These are phyloP conservation scores for Eulithis testata DNA, from an alignment of 2,888 invertebrate species.

Conservation along the genomic window DNA sequence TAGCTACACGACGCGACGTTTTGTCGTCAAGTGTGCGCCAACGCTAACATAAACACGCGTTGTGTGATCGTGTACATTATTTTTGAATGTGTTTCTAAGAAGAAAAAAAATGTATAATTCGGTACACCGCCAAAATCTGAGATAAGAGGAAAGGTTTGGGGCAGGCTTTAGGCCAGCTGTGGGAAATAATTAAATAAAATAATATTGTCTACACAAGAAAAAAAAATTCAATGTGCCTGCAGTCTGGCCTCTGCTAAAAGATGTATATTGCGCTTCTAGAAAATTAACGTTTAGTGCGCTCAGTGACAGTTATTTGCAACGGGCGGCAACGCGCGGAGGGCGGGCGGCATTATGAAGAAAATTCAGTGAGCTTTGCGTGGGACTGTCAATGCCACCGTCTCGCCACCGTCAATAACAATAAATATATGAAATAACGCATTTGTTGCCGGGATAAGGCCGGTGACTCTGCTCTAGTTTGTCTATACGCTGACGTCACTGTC, in stretches of 20 bases:
- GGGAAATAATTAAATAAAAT: too few relatives aligned
- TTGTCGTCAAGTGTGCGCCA: too few relatives aligned
- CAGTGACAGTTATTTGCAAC: slow-evolving; percentile 60
- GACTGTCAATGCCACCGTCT: slow-evolving; percentile 81
- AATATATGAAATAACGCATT: slow-evolving; percentile 80
- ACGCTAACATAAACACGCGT: too few relatives aligned
- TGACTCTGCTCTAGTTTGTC: slow-evolving; percentile 82
- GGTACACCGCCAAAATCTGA: too few relatives aligned
- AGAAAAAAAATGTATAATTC: too few relatives aligned
- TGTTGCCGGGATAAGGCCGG: slow-evolving; percentile 74
- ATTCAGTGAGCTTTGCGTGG: slow-evolving; percentile 72
- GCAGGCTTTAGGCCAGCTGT: too few relatives aligned
- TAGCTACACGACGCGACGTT: too few relatives aligned
- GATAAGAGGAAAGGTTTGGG: too few relatives aligned
- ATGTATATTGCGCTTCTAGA: slow-evolving; percentile 16
- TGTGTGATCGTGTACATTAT: too few relatives aligned
- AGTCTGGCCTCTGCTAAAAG: slow-evolving; percentile 1
- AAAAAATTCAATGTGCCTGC: neutral
- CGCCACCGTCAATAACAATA: slow-evolving; percentile 80
- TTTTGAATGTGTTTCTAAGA: too few relatives aligned
- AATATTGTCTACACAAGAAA: neutral
- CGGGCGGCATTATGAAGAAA: slow-evolving; percentile 61
- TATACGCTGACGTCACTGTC: slow-evolving; percentile 79
- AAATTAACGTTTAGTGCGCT: slow-evolving; percentile 29
- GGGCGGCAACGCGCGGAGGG: slow-evolving; percentile 47